phyloP scores from a whole-genome alignment of 2,113 vertebrate species.

The Gulo gulo region DNA sequence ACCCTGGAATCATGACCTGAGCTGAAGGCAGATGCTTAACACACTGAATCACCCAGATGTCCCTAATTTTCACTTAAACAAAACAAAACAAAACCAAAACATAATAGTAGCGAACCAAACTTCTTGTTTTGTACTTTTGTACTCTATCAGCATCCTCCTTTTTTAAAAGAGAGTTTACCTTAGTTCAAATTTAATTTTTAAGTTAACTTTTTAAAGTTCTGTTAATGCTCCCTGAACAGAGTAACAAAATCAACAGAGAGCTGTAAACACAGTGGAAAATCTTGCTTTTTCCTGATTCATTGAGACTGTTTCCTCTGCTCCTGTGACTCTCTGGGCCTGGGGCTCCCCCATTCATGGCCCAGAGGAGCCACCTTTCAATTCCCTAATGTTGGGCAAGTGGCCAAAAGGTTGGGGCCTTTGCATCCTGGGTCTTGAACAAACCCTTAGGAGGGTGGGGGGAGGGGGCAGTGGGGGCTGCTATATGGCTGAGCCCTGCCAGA shows the following conservation, averaged over 20 bases:
- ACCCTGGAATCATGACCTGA: neutral
- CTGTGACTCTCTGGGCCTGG: neutral
- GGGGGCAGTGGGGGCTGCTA: neutral
- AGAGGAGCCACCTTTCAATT: neutral
- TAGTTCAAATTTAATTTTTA: neutral
- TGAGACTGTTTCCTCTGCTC: neutral
- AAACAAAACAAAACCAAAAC: neutral
- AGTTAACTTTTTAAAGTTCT: neutral
- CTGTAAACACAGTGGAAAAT: neutral
- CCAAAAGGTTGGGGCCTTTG: neutral
- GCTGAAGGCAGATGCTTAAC: neutral
- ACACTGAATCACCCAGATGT: neutral
- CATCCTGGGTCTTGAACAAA: neutral
- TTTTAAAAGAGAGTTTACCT: neutral
- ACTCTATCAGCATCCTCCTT: neutral
- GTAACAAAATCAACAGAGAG: neutral
- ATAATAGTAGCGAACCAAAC: neutral
- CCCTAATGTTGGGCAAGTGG: neutral
- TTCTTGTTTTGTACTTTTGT: neutral
- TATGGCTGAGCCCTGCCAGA: neutral
- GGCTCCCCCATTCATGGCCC: rapidly evolving
- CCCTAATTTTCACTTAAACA: neutral
- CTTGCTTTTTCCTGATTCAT: neutral
- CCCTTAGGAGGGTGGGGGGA: no score
- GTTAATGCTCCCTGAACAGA: neutral